Evolutionary conservation across 2,113 vertebrate genomes (phyloP), one percentile per base, ranked within the genome.

Genomic region (Glaucidium brasilianum): DNA sequence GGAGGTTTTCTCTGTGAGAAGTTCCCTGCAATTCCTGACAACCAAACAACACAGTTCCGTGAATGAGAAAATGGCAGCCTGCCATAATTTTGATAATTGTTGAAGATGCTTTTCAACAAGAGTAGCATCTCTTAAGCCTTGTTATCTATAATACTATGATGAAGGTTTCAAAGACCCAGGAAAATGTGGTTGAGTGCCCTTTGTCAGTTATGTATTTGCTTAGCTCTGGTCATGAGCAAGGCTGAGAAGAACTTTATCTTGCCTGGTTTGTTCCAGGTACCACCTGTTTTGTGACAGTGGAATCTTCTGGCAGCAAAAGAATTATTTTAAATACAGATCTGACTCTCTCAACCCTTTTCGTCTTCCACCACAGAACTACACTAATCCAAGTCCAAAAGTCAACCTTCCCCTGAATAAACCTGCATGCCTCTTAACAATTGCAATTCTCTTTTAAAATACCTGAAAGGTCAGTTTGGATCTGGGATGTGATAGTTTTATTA

Each of bases 361-460:
- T 39, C 15, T 68, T 37, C 3, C 1, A 4, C 10, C 4, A 12
- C 0, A 2, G 25, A 63, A 71, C 7, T 60, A 7, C 22, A 52
- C 6, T 74, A 29, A 74, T 55, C 32, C 11, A 66, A 74, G 27
- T 34, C 12, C 16, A 45, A 49, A 90, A 90, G 25, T 49, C 7
- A 15, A 73, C 15, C 20, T 73, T 87, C 5, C 12, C 5, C 9
- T 73, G 52, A 85, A 92, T 25, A 58, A 43, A 58, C 72, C 23
- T 78, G 12, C 39, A 18, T 86, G 25, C 17, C 8, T 68, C 12
- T 37, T 37, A 72, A 32, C 5, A 75, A n/a, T 34, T 82, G 6
- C 25, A 81, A 5, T 85, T 78, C 6, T 83, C 12, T 73, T 23
- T 52, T 30, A 75, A 87, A 68, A 80, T 35, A 43, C 8, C 16